phyloP scores from a whole-genome alignment of 1,140 invertebrate genomes.

The Orussus abietinus region DNA sequence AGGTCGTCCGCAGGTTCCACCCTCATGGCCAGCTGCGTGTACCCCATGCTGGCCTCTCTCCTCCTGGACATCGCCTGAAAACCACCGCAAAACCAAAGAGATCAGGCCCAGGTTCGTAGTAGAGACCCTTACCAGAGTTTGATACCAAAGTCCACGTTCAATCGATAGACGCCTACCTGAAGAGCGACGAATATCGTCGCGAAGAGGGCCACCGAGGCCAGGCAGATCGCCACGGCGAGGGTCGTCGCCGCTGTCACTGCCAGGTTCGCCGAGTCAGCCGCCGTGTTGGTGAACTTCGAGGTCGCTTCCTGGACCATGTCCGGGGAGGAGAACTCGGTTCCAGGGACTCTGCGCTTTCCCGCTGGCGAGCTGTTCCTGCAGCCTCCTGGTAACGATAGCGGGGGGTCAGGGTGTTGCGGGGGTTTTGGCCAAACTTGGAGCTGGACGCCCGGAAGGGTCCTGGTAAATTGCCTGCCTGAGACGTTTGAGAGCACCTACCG shows the following conservation, averaged over 20 bases:
- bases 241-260: constrained; percentile 61
- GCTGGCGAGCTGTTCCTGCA: constrained; percentile 70
- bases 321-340: constrained; percentile 53
- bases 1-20: constrained; percentile 43
- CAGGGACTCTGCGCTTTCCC: constrained; percentile 68
- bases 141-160: too few species aligned
- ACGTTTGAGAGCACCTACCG: constrained; percentile 60
- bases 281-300: constrained; percentile 35
- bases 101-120: too few species aligned
- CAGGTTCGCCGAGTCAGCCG: constrained; percentile 44
- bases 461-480: too few species aligned
- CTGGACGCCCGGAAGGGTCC: too few species aligned
- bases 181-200: constrained; percentile 64
- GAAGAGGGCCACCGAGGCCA: constrained; percentile 64
- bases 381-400: constrained; percentile 59
- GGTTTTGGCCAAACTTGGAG: too few species aligned
- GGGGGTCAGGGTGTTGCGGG: not conserved
- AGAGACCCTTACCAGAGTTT: too few species aligned
- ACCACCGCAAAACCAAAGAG: constrained; percentile 3
- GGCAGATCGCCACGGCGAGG: constrained; percentile 62
- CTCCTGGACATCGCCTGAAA: constrained; percentile 39
- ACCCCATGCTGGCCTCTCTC: constrained; percentile 44
- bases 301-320: constrained; percentile 42
- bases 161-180: constrained; percentile 59
- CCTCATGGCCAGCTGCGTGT: constrained; percentile 43